These are phyloP conservation scores for Dimorphilus gyrociliatus DNA, from an alignment of 2,888 invertebrate genomes.

Conservation along the genomic window DNA sequence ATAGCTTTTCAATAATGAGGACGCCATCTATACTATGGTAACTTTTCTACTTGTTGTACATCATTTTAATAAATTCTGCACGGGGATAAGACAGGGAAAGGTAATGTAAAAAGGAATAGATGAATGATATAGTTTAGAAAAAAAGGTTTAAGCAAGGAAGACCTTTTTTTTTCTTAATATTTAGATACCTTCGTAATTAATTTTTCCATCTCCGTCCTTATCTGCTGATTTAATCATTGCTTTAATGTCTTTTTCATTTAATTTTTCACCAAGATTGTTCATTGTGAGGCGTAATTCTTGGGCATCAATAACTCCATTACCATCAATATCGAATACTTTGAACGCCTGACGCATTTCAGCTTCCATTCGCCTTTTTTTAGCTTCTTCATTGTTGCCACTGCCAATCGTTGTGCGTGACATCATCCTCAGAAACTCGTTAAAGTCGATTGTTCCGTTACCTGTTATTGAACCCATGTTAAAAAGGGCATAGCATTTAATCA, in stretches of 20 bases:
- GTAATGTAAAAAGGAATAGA: constrained; percentile 1
- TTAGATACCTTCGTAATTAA: constrained; percentile 29
- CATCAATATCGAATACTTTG: constrained; percentile 18
- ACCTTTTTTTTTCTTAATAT: background rate
- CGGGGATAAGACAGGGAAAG: background rate
- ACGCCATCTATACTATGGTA: no score
- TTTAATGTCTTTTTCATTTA: constrained; percentile 28
- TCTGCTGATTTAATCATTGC: constrained; percentile 33
- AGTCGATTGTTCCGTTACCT: constrained; percentile 19
- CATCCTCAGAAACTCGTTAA: constrained; percentile 26
- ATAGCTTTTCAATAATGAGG: no score
- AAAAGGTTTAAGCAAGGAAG: background rate
- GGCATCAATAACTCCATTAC: constrained; percentile 29
- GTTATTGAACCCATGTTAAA: no score
- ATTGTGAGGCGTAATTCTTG: constrained; percentile 30
- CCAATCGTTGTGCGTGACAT: constrained; percentile 19
- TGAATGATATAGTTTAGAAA: background rate
- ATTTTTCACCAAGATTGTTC: constrained; percentile 28
- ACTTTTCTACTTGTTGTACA: constrained; percentile 11
- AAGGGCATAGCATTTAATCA: no score
- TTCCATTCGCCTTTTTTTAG: constrained; percentile 5
- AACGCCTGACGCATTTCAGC: constrained; percentile 8
- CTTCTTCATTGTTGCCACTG: no score
- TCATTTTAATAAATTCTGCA: constrained; percentile 11
- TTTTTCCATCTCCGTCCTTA: constrained; percentile 30